These are phyloP conservation scores for Acanthisitta chloris DNA, from an alignment of 2,113 vertebrate species.

Conservation along the genomic window DNA sequence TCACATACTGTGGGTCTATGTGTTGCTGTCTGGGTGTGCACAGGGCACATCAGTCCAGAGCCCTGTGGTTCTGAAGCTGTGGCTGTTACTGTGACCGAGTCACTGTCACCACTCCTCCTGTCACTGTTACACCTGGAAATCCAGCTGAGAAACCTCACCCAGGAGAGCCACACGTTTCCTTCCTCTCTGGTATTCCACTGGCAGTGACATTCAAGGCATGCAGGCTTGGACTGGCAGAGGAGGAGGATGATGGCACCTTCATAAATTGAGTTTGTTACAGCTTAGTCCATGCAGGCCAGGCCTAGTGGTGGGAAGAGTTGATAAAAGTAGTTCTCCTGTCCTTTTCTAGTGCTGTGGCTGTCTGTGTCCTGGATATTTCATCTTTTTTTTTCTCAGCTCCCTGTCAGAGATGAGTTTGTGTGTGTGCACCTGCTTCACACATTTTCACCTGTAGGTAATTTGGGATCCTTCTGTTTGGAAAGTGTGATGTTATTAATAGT, in stretches of 20 bases:
- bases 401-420: background rate
- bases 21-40: background rate
- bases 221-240: background rate
- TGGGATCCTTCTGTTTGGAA: background rate
- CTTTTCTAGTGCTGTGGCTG: background rate
- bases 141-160: background rate
- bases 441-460: background rate
- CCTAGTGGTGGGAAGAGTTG: background rate
- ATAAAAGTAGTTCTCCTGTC: background rate
- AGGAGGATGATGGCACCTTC: background rate
- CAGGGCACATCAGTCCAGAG: background rate
- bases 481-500: background rate
- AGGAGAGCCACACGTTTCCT: rapidly evolving
- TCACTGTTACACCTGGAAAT: background rate
- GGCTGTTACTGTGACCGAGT: background rate
- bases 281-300: background rate
- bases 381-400: background rate
- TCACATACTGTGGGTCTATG: rapidly evolving
- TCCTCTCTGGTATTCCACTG: background rate
- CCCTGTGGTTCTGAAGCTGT: background rate
- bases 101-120: background rate
- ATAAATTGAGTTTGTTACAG: background rate
- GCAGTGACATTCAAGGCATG: background rate
- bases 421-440: background rate
- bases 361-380: background rate